These are phyloP conservation scores for Amphiprion clarkii DNA, from an alignment of 2,797 vertebrate genomes.

Conservation along the genomic window DNA sequence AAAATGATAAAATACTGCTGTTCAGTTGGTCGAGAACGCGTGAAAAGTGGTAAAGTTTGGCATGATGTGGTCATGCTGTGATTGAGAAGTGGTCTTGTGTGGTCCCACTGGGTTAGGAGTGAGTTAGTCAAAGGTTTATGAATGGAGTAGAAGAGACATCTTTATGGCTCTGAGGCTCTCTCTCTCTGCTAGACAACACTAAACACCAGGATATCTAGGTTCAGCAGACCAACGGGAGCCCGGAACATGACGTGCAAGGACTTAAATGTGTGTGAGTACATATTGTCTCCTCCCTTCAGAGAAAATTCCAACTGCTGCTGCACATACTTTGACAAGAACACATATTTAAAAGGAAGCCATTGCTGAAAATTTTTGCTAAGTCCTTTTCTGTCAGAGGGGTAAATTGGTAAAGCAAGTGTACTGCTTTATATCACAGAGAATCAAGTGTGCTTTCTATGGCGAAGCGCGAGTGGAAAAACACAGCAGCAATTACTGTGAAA, in stretches of 20 bases:
- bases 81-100: constrained; percentile 55
- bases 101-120: constrained; percentile 44
- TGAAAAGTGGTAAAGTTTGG: constrained; percentile 4
- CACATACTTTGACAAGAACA: not conserved
- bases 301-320: constrained; percentile 8
- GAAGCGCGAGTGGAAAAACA: constrained; percentile 63
- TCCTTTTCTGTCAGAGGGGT: not conserved
- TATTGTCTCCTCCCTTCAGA: constrained; percentile 8
- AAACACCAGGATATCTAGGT: constrained; percentile 44
- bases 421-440: constrained; percentile 21
- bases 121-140: constrained; percentile 54
- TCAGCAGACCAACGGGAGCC: constrained; percentile 29
- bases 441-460: constrained; percentile 46
- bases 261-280: constrained; percentile 1
- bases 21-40: constrained; percentile 18
- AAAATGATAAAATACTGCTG: constrained; percentile 3
- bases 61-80: not conserved
- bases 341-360: not conserved
- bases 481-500: constrained; percentile 67
- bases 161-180: constrained; percentile 59
- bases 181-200: constrained; percentile 39
- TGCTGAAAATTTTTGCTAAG: not conserved
- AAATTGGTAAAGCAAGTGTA: constrained; percentile 13
- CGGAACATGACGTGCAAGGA: constrained; percentile 19
- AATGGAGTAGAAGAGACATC: constrained; percentile 63